Evolutionary conservation across 2,888 invertebrate genomes (phyloP), one percentile per base, ranked within the genome.

Genomic region (Julus scandinavius): DNA sequence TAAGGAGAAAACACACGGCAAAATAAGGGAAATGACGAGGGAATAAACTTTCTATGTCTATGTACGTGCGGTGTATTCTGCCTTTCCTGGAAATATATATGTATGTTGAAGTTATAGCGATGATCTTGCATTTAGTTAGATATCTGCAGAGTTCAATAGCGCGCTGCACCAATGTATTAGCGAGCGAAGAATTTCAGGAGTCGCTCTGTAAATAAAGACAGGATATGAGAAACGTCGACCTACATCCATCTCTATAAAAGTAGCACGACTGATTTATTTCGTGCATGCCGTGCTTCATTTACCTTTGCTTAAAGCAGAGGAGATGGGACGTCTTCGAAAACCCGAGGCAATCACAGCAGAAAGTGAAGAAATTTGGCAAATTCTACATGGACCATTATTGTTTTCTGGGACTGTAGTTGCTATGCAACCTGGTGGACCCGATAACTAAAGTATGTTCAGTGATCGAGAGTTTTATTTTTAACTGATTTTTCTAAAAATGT

Each of bases 141-240:
- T 72, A 50, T 50, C 50, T 6, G 50, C 7, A 11, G 72, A 63
- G 72, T 72, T 72, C 72, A 72, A 72, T 72, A 72, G 72, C 72
- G 72, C 20, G 17, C 5, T 58, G 72, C 29, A 29, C 29, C 29
- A 29, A 29, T 29, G 72, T 17, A 50, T 86, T 86, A 38, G 86
- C 49, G 45, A 54, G 50, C n/a, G 45, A 58, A 38, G 86, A 72
- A 49, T 45, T n/a, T 54, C 11, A 29, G 86, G 29, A 86, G 54
- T 54, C 49, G 86, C 86, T 86, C 50, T 54, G 86, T 58, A 86
- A 86, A 86, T 86, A 86, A 86, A 86, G 50, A 86, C 86, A 86
- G 86, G 86, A 86, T 86, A 86, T 86, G 86, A 86, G 86, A 86
- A 86, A 86, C 49, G 49, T 86, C 86, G 86, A 86, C 86, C 86